Evolutionary conservation across 2,888 invertebrate genomes (phyloP).

Genomic region (Neoaliturus tenellus): DNA sequence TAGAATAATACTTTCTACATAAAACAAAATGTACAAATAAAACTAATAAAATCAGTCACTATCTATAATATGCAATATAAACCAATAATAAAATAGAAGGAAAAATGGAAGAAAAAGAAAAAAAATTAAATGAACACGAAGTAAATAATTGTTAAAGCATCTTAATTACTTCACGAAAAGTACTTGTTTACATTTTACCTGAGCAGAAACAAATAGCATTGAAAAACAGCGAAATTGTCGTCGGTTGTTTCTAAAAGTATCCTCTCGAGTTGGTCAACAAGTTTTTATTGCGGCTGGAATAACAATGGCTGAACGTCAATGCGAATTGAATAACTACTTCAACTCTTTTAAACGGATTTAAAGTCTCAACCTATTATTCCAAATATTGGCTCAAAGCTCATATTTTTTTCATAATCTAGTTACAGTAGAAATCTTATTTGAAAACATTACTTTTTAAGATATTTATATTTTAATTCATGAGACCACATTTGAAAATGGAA

Average conservation of each 20-base stretch:
- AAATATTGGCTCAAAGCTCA: too few species aligned
- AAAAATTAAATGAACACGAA: not conserved
- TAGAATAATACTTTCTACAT: too few species aligned
- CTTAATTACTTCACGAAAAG: not conserved
- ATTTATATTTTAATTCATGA: not conserved
- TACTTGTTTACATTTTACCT: not conserved
- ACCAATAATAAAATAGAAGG: not conserved
- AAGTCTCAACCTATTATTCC: too few species aligned
- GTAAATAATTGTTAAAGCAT: not conserved
- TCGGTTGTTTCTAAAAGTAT: not conserved
- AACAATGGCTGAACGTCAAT: not conserved
- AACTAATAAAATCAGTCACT: too few species aligned
- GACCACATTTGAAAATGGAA: not conserved
- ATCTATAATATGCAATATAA: too few species aligned
- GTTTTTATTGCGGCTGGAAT: not conserved
- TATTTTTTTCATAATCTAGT: not conserved
- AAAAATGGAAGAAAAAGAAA: not conserved
- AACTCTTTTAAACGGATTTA: not conserved
- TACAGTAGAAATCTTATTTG: not conserved
- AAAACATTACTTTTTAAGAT: not conserved
- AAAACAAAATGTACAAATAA: too few species aligned
- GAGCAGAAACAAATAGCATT: not conserved
- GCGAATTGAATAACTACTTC: not conserved
- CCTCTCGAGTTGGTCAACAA: not conserved
- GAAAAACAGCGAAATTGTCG: not conserved